These are phyloP conservation scores for Centroberyx gerrardi DNA, from an alignment of 2,797 vertebrate species.

Conservation along the genomic window DNA sequence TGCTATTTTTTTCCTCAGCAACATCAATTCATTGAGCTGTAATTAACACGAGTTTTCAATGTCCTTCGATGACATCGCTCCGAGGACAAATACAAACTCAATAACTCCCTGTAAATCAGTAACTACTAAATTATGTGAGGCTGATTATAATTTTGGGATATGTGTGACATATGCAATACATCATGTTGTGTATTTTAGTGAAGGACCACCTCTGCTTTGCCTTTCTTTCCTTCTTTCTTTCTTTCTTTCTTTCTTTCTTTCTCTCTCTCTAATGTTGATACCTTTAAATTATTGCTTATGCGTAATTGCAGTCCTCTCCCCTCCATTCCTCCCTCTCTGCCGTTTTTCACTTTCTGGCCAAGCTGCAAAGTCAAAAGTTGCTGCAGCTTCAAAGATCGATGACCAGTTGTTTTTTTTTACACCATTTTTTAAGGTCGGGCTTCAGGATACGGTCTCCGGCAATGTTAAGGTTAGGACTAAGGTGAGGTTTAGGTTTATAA, in stretches of 20 bases:
- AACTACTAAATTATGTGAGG: constrained; percentile 36
- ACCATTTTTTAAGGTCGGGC: constrained; percentile 4
- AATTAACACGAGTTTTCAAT: constrained; percentile 71
- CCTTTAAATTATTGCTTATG: constrained; percentile 25
- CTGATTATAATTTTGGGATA: constrained; percentile 40
- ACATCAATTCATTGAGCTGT: constrained; percentile 64
- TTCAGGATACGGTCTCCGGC: constrained; percentile 1
- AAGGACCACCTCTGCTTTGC: constrained; percentile 6
- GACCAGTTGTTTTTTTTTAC: not conserved
- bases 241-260: not conserved
- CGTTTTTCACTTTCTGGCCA: constrained; percentile 21
- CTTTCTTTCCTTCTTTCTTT: not conserved
- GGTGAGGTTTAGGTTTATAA: too few species aligned
- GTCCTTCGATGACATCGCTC: constrained; percentile 66
- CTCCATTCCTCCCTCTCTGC: not conserved
- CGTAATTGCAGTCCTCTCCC: constrained; percentile 42
- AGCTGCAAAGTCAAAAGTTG: constrained; percentile 24
- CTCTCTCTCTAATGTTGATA: not conserved
- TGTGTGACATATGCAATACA: not conserved
- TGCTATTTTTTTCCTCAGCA: constrained; percentile 24
- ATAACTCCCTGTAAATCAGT: constrained; percentile 59
- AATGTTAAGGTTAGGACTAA: not conserved
- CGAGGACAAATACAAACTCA: constrained; percentile 58
- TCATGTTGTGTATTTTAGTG: constrained; percentile 12
- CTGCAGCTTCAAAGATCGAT: constrained; percentile 17